Conservation (phyloP, 2,888 invertebrate genomes). For the Rhamnusium bicolor region DNA sequence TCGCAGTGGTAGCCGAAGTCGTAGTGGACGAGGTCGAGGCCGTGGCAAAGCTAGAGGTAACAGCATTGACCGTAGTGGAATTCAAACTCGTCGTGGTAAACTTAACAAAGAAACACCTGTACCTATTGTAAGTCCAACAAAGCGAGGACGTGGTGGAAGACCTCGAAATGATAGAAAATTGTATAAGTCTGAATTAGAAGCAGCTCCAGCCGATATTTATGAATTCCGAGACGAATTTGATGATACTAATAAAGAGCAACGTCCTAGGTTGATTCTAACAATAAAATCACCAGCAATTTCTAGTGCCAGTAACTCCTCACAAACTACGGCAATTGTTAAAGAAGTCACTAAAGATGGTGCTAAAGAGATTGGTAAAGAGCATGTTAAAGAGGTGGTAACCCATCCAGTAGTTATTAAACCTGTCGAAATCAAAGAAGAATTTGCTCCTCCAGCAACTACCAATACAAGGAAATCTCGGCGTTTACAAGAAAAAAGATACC, state of each 20-base stretch:
- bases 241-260: constrained; percentile 76
- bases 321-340: constrained; percentile 71
- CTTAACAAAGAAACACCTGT: constrained; percentile 44
- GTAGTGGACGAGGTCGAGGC: constrained; percentile 65
- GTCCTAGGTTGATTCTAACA: constrained; percentile 86
- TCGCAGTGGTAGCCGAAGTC: constrained; percentile 57
- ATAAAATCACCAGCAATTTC: constrained; percentile 81
- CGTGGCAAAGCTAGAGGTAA: constrained; percentile 44
- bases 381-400: constrained; percentile 50
- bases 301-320: constrained; percentile 56
- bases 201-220: constrained; percentile 83
- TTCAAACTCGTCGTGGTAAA: constrained; percentile 73
- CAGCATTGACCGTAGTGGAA: constrained; percentile 68
- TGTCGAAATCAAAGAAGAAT: constrained; percentile 76
- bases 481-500: constrained; percentile 84
- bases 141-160: constrained; percentile 71
- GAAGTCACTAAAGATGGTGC: constrained; percentile 67
- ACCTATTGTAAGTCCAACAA: constrained; percentile 52
- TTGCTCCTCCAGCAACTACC: constrained; percentile 73
- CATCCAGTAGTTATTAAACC: constrained; percentile 66
- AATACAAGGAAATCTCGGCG: constrained; percentile 88
- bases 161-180: constrained; percentile 74
- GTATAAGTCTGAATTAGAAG: constrained; percentile 74
- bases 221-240: constrained; percentile 93
- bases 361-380: constrained; percentile 56